Conservation (phyloP, 2,888 invertebrate species). For the Cephus nigrinus region DNA sequence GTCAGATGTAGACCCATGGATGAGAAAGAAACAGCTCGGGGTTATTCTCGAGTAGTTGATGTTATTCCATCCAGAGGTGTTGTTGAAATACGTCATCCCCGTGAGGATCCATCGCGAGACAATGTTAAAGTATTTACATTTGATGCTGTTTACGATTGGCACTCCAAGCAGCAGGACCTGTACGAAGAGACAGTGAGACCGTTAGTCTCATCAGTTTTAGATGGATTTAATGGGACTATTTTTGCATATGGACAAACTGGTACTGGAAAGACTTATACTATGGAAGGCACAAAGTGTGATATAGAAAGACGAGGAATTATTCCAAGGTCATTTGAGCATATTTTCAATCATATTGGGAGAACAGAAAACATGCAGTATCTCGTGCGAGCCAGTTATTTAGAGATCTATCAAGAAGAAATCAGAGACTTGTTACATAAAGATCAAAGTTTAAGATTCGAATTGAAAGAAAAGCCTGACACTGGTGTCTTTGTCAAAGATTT, state of each 20-base stretch:
- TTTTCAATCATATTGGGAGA: constrained; percentile 94
- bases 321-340: constrained; percentile 96
- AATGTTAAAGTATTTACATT: constrained; percentile 95
- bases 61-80: constrained; percentile 88
- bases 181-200: constrained; percentile 98
- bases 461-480: constrained; percentile 81
- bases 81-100: constrained; percentile 90
- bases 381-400: constrained; percentile 95
- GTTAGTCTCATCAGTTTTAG: constrained; percentile 92
- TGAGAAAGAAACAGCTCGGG: constrained; percentile 82
- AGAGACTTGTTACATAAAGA: constrained; percentile 77
- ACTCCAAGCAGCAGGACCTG: constrained; percentile 89
- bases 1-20: constrained; percentile 97
- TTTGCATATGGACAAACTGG: constrained; percentile 99
- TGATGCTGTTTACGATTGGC: constrained; percentile 95
- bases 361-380: constrained; percentile 95
- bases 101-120: constrained; percentile 74
- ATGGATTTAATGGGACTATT: constrained; percentile 99
- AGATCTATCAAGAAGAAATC: constrained; percentile 95
- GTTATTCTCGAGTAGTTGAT: constrained; percentile 83
- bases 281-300: constrained; percentile 77
- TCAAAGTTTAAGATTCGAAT: constrained; percentile 76
- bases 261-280: constrained; percentile 86
- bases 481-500: constrained; percentile 97
- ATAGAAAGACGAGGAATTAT: constrained; percentile 88